Evolutionary conservation across 2,113 vertebrate species (phyloP), one percentile per base, ranked within the genome.

Genomic region (Anolis carolinensis): DNA sequence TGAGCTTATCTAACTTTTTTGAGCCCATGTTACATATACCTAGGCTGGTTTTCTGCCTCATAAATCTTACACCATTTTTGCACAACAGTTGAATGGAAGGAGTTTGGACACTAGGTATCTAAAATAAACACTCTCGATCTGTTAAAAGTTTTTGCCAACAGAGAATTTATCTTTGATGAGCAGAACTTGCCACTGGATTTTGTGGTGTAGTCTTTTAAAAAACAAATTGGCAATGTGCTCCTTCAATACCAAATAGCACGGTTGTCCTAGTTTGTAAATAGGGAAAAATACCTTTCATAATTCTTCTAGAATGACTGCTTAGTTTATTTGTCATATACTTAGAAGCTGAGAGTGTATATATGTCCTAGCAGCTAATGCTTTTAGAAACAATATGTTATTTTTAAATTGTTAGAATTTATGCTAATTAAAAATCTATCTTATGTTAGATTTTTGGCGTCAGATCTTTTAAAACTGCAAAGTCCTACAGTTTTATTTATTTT

Each of bases 1-100:
- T 32, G 4, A 90, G 75, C 36, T 92, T 82, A 82, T 62, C 81
- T 85, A 86, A 79, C 62, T 25, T 87, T n/a, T 90, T 65, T 90
- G 83, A 91, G 59, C 30, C 34, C 78, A 55, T 34, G 30, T 39
- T 44, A 44, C 48, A n/a, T 87, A 63, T 88, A 65, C 72, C 76
- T 18, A 8, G 83, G 14, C n/a, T 90, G 79, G 79, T 89, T 90
- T 84, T 91, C 86, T 71, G 67, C 87, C 86, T 78, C 3, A 0
- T 91, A 4, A 67, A 36, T 83, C 82, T 85, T 81, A 72, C 48
- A 79, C 82, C 82, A 55, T 68, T 88, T 87, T 52, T 82, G 4
- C 74, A 48, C 87, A 82, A 30, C 20, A 67, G 21, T 73, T 88
- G 85, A 86, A 77, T 86, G 52, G 79, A 67, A 50, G 63, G n/a